phyloP scores from a whole-genome alignment of 2,113 vertebrate genomes.

The Labeo catla region DNA sequence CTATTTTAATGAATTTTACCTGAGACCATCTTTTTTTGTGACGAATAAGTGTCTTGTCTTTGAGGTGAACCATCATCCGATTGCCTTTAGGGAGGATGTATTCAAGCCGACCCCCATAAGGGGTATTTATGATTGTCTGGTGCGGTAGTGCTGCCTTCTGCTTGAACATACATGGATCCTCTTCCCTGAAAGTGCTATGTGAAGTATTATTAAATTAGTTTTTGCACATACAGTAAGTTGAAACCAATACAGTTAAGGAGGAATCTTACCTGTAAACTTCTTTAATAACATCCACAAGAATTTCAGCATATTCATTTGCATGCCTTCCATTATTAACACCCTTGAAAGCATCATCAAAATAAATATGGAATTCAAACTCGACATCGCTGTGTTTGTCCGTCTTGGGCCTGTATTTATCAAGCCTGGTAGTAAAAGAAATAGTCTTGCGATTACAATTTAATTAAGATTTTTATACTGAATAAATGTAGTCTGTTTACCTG shows the following conservation, averaged over 20 bases:
- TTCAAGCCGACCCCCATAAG: conserved; percentile 70
- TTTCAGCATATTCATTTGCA: conserved; percentile 63
- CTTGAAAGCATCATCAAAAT: conserved; percentile 70
- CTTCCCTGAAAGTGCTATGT: conserved; percentile 66
- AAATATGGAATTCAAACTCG: conserved; percentile 69
- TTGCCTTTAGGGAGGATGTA: conserved; percentile 70
- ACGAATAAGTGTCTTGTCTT: conserved; percentile 33
- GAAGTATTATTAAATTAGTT: neutral
- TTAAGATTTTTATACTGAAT: neutral
- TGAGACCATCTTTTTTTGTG: conserved; percentile 60
- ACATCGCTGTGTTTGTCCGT: conserved; percentile 1
- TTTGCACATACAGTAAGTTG: neutral
- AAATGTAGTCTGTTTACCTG: conserved; percentile 62
- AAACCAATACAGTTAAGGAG: neutral
- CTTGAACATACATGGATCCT: conserved; percentile 54
- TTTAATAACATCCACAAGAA: conserved; percentile 58
- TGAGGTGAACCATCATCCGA: conserved; percentile 46
- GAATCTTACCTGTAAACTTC: conserved; percentile 66
- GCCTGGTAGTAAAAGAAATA: conserved; percentile 52
- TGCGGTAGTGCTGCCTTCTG: conserved; percentile 13
- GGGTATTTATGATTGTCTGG: conserved; percentile 61
- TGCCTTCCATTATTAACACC: conserved; percentile 50
- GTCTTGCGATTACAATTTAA: neutral
- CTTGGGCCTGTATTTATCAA: conserved; percentile 73
- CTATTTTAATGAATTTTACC: neutral